phyloP scores from a whole-genome alignment of 35 echinoderm and acorn worm species.

The Apostichopus californicus region DNA sequence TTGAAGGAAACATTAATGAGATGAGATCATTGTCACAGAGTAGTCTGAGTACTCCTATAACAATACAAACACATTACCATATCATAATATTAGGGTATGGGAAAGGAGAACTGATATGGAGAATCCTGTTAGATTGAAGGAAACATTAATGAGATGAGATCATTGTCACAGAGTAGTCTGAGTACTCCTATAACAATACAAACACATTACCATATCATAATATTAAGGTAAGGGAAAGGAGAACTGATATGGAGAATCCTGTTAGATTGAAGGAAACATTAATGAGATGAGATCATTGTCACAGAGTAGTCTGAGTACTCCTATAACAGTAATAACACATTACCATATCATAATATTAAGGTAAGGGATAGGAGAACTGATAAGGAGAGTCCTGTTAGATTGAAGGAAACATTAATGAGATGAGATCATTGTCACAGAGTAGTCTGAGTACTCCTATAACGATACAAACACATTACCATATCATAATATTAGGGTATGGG shows the following conservation, averaged over 20 bases:
- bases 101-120: slow-evolving; percentile 59
- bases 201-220: too few relatives aligned
- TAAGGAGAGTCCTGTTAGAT: slow-evolving; percentile 12
- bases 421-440: not conserved
- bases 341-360: too few relatives aligned
- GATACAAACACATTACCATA: too few relatives aligned
- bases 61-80: too few relatives aligned
- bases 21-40: not conserved
- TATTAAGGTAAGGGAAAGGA: not conserved
- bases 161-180: too few relatives aligned
- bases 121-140: slow-evolving; percentile 19
- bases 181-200: too few relatives aligned
- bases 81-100: too few relatives aligned
- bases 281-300: not conserved
- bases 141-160: not conserved
- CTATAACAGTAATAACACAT: too few relatives aligned
- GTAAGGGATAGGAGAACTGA: slow-evolving; percentile 69
- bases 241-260: slow-evolving; percentile 48
- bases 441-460: too few relatives aligned
- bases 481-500: too few relatives aligned
- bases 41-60: too few relatives aligned
- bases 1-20: not conserved
- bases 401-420: not conserved
- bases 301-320: too few relatives aligned
- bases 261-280: not conserved